Percentiles rank a stretch among this genome's conserved stretches.
phyloP scores from a whole-genome alignment of 2,797 vertebrate genomes.

The Micromesistius poutassou region DNA sequence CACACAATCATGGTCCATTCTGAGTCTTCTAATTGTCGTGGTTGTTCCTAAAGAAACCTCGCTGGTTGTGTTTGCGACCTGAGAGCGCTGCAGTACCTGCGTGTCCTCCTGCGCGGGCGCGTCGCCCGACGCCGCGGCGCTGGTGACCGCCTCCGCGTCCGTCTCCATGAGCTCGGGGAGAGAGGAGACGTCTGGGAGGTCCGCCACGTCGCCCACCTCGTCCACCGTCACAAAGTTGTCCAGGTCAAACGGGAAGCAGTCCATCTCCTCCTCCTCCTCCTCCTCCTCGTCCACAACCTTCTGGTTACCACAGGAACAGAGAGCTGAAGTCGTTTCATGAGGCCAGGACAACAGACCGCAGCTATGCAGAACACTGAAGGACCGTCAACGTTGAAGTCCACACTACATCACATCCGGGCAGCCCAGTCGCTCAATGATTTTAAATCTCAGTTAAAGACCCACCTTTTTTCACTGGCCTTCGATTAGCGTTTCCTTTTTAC shows the following conservation, averaged over 20 bases:
- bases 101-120: background rate
- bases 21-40: background rate
- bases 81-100: constrained; percentile 26
- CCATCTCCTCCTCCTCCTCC: constrained; percentile 34
- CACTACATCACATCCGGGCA: too few relatives aligned
- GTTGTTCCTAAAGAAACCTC: background rate
- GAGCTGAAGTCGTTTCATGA: background rate
- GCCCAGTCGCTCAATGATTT: too few relatives aligned
- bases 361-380: background rate
- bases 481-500: too few relatives aligned
- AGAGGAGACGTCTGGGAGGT: constrained; percentile 35
- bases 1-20: background rate
- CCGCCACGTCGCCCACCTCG: constrained; percentile 78
- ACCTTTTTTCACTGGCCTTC: too few relatives aligned
- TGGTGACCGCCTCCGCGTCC: background rate
- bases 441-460: too few relatives aligned
- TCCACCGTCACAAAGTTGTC: constrained; percentile 89
- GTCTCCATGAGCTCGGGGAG: constrained; percentile 27
- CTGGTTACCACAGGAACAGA: background rate
- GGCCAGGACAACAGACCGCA: background rate
- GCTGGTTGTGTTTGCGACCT: background rate
- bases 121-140: background rate
- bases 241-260: constrained; percentile 82
- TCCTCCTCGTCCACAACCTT: constrained; percentile 17
- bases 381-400: background rate